These are phyloP conservation scores for Barbus barbus DNA, from an alignment of 2,113 vertebrate genomes.

Conservation along the genomic window DNA sequence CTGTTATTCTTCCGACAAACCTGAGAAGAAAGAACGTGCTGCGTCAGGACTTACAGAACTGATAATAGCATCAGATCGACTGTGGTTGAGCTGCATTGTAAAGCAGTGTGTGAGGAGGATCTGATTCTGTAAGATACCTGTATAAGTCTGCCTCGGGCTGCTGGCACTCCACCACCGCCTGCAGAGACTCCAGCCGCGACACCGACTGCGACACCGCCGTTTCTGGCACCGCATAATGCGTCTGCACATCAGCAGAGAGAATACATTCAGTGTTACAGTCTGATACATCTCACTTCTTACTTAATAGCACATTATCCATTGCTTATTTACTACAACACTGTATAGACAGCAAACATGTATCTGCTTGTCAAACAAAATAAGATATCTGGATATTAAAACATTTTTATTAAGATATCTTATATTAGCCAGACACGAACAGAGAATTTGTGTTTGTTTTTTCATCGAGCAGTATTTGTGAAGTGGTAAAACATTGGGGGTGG, in stretches of 20 bases:
- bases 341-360: not conserved
- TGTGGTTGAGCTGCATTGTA: not conserved
- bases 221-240: slow-evolving; percentile 88
- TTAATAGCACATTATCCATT: not conserved
- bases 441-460: too few species aligned
- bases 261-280: not conserved
- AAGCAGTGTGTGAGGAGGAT: not conserved
- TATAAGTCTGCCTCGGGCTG: slow-evolving; percentile 95
- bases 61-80: not conserved
- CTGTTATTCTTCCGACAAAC: slow-evolving; percentile 91
- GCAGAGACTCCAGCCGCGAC: slow-evolving; percentile 85
- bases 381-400: too few species aligned
- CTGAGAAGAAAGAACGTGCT: slow-evolving; percentile 68
- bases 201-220: slow-evolving; percentile 91
- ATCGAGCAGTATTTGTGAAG: too few species aligned
- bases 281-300: not conserved
- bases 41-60: not conserved
- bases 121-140: slow-evolving; percentile 76
- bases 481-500: too few species aligned
- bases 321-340: too few species aligned
- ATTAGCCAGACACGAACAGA: too few species aligned
- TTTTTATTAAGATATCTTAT: too few species aligned
- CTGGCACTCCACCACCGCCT: slow-evolving; percentile 94
- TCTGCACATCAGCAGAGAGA: slow-evolving; percentile 72
- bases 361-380: too few species aligned